Evolutionary conservation across 2,113 vertebrate species (phyloP).

Genomic region (Lasiurus borealis): DNA sequence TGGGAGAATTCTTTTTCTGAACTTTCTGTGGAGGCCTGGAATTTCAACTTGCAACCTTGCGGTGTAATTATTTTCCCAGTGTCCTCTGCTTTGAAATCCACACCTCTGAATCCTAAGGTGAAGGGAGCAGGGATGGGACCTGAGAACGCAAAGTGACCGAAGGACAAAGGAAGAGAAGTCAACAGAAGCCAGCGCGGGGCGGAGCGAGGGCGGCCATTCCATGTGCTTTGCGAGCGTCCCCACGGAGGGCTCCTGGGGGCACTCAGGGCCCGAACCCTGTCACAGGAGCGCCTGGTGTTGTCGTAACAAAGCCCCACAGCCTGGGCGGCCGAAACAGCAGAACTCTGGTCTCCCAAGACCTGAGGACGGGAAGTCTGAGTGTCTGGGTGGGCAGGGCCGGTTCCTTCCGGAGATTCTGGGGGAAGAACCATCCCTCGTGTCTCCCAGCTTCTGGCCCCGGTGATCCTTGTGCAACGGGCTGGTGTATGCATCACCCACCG

Average conservation of each 20-base stretch:
- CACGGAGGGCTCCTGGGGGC: neutral
- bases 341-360: neutral
- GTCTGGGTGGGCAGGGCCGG: neutral
- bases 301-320: neutral
- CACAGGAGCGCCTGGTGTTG: neutral
- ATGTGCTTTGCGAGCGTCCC: no score
- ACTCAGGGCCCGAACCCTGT: neutral
- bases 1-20: neutral
- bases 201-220: neutral
- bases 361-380: neutral
- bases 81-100: neutral
- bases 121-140: rapidly evolving
- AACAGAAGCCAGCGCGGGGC: neutral
- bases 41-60: neutral
- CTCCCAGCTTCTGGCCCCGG: neutral
- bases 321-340: neutral
- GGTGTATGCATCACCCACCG: neutral
- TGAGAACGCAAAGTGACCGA: rapidly evolving
- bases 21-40: neutral
- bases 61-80: rapidly evolving
- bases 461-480: neutral
- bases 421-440: rapidly evolving
- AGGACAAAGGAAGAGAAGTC: neutral
- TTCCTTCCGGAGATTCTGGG: neutral
- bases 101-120: neutral